phyloP scores from a whole-genome alignment of 92 coral and sea anemone species.

The Epizoanthus illoricatus region DNA sequence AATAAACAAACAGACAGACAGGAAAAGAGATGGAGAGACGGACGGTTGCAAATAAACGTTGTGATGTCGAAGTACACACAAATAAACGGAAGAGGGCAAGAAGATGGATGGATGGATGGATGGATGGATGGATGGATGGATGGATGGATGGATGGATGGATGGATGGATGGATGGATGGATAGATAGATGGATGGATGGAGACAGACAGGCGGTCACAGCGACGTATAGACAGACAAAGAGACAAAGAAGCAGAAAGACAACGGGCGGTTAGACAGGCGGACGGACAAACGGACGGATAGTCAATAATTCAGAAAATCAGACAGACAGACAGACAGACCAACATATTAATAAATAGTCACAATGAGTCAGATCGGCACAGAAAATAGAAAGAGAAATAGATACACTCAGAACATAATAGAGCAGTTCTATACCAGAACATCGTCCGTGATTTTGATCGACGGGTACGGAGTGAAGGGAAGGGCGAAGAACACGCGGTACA shows the following conservation, averaged over 20 bases:
- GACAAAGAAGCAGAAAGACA: neutral
- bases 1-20: too few species aligned
- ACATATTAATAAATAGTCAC: neutral
- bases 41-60: too few species aligned
- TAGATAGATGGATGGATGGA: too few species aligned
- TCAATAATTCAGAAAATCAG: neutral
- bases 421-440: conserved; percentile 52
- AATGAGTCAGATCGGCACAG: neutral
- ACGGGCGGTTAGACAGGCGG: neutral
- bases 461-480: conserved; percentile 64
- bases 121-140: too few species aligned
- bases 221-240: too few species aligned
- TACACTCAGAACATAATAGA: neutral
- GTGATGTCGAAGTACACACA: too few species aligned
- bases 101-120: too few species aligned
- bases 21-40: too few species aligned
- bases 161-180: too few species aligned
- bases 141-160: too few species aligned
- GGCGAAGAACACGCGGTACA: conserved; percentile 63
- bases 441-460: conserved; percentile 45
- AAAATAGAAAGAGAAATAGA: neutral
- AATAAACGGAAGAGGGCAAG: too few species aligned
- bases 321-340: neutral
- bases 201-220: too few species aligned
- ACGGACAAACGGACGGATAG: neutral